A percentile compares a stretch with the other conserved stretches of the same genome.
Evolutionary conservation across 23 tunicate species (phyloP).

Genomic region (Clavelina lepadiformis): DNA sequence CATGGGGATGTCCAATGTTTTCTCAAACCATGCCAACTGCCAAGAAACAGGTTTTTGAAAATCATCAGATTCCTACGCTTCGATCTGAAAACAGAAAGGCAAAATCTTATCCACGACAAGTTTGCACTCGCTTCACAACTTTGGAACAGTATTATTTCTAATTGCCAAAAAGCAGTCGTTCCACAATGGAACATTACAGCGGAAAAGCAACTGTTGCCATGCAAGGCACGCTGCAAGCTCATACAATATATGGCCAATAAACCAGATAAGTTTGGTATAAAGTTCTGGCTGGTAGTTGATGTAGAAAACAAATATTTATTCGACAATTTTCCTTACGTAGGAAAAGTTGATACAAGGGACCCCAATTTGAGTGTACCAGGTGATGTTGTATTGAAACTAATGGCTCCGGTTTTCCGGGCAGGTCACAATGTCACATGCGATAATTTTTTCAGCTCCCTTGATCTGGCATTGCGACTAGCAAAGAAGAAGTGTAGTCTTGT

Average conservation of each 20-base stretch:
- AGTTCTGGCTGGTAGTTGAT: slow-evolving; percentile 1
- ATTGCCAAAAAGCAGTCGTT: slow-evolving; percentile 3
- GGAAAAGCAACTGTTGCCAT: slow-evolving; percentile 19
- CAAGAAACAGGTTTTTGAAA: neutral
- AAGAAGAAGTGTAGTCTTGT: slow-evolving; percentile 14
- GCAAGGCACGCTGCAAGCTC: slow-evolving; percentile 19
- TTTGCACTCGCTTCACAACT: slow-evolving; percentile 4
- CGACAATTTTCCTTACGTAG: neutral
- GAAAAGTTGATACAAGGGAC: slow-evolving; percentile 8
- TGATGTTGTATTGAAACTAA: slow-evolving; percentile 1
- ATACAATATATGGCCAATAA: slow-evolving; percentile 11
- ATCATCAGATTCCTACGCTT: neutral
- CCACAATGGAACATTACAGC: slow-evolving; percentile 16
- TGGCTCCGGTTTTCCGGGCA: slow-evolving; percentile 6
- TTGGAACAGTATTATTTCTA: slow-evolving; percentile 1
- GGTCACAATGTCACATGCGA: slow-evolving; percentile 4
- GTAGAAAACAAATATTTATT: slow-evolving; percentile 7
- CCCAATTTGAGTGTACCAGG: slow-evolving; percentile 2
- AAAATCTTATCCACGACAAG: slow-evolving; percentile 4
- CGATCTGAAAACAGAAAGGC: slow-evolving; percentile 1
- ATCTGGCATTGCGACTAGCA: no score
- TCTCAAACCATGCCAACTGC: no score
- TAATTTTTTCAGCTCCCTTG: slow-evolving; percentile 9
- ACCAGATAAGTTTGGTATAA: slow-evolving; percentile 14
- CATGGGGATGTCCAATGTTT: slow-evolving; percentile 35